A percentile compares a stretch with the other conserved stretches of the same genome.
Conservation (phyloP, 2,888 invertebrate genomes). For the Panzeria rudis region DNA sequence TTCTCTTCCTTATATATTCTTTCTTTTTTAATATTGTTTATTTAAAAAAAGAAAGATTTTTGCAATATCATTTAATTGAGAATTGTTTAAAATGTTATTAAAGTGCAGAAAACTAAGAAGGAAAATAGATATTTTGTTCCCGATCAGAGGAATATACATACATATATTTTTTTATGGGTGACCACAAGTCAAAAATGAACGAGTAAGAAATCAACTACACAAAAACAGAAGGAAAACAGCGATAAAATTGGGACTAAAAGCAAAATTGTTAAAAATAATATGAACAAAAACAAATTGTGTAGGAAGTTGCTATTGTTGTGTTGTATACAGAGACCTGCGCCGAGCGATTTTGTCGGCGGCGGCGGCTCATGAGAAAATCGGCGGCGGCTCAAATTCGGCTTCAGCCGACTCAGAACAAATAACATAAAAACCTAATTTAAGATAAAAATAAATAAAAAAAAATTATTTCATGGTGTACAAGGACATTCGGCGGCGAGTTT, state of each 20-base stretch:
- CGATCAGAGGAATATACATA: slow-evolving; percentile 15
- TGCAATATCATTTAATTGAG: slow-evolving; percentile 28
- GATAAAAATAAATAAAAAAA: no score
- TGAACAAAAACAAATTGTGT: slow-evolving; percentile 60
- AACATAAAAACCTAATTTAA: no score
- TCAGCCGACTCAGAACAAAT: no score
- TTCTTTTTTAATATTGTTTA: background rate
- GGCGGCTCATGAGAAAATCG: no score
- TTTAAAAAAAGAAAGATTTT: slow-evolving; percentile 15
- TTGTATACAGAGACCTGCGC: no score
- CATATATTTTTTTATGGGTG: slow-evolving; percentile 4
- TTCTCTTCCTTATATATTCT: background rate
- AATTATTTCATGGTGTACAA: no score
- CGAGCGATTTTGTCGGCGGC: no score
- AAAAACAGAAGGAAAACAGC: slow-evolving; percentile 33
- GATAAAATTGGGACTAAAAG: slow-evolving; percentile 48
- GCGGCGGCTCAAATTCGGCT: no score
- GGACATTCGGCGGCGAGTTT: no score
- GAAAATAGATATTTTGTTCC: slow-evolving; percentile 14
- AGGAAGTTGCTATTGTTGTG: slow-evolving; percentile 67
- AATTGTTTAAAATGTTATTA: background rate
- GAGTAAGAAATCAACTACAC: slow-evolving; percentile 25
- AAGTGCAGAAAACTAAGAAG: slow-evolving; percentile 7
- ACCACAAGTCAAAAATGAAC: slow-evolving; percentile 23
- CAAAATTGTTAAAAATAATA: slow-evolving; percentile 55